These are phyloP conservation scores for Oncorhynchus nerka DNA, from an alignment of 2,113 vertebrate genomes.

Conservation along the genomic window DNA sequence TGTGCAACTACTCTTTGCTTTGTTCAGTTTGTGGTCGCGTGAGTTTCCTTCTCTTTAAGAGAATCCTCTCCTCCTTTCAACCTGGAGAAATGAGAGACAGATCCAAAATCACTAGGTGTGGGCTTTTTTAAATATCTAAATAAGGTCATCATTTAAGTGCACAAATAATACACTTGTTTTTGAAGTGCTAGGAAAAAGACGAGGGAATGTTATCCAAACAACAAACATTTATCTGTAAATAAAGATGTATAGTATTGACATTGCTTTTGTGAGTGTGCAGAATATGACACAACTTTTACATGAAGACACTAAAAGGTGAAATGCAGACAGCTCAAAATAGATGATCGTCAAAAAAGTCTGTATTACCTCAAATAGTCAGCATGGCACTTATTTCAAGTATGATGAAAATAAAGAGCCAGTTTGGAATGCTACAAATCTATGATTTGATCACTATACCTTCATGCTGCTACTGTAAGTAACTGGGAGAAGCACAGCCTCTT, in stretches of 20 bases:
- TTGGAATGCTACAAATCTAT: no score
- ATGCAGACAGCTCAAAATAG: background rate
- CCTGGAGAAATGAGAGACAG: slow-evolving; percentile 8
- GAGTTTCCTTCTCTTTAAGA: background rate
- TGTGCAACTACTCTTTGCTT: slow-evolving; percentile 16
- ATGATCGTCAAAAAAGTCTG: no score
- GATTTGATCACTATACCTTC: no score
- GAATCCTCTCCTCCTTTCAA: slow-evolving; percentile 34
- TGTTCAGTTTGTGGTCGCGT: slow-evolving; percentile 10
- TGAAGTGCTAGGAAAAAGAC: background rate
- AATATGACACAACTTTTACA: slow-evolving; percentile 9
- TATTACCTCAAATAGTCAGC: no score
- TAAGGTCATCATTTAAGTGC: slow-evolving; percentile 6
- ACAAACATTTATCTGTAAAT: background rate
- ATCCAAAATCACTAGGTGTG: background rate
- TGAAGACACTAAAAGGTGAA: slow-evolving; percentile 1
- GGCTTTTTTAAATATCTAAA: background rate
- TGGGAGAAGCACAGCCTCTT: background rate
- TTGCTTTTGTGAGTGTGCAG: slow-evolving; percentile 2
- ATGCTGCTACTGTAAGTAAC: background rate
- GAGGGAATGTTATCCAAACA: background rate
- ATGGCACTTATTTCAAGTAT: no score
- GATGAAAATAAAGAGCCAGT: no score
- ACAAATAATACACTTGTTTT: background rate
- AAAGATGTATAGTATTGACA: background rate